Conservation (phyloP, 2,888 invertebrate species). For the Helicoverpa assulta region DNA sequence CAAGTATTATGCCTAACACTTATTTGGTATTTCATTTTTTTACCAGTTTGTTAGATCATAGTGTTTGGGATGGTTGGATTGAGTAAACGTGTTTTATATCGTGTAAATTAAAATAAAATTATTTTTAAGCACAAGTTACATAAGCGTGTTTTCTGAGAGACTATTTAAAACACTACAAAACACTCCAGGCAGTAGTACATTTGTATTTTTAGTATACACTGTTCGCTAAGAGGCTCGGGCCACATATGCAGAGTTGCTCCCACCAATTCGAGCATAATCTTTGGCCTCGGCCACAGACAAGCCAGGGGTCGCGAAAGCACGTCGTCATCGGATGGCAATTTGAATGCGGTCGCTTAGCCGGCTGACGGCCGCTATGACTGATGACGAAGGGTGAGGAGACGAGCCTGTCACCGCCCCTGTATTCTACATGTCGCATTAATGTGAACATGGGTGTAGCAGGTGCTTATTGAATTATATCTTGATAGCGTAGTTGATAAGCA, state of each 20-base stretch:
- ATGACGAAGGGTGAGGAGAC: conserved; percentile 89
- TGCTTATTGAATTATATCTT: conserved; percentile 67
- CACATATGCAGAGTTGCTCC: conserved; percentile 42
- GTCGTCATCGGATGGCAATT: conserved; percentile 89
- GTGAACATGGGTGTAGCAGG: conserved; percentile 77
- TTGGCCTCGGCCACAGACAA: conserved; percentile 79
- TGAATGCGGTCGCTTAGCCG: conserved; percentile 90
- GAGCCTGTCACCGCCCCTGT: conserved; percentile 83
- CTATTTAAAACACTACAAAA: too few relatives aligned
- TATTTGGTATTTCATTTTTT: too few relatives aligned
- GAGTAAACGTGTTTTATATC: too few relatives aligned
- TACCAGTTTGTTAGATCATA: too few relatives aligned
- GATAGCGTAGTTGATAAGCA: conserved; percentile 47
- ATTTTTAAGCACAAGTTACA: too few relatives aligned
- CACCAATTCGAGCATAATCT: conserved; percentile 49
- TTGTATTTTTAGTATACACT: not conserved
- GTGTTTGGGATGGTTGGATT: too few relatives aligned
- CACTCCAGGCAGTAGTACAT: not conserved
- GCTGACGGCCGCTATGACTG: conserved; percentile 87
- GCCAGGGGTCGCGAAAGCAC: conserved; percentile 88
- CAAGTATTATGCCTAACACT: conserved; percentile 33
- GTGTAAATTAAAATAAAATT: too few relatives aligned
- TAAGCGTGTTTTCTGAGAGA: not conserved
- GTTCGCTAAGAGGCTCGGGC: not conserved
- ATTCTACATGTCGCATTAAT: conserved; percentile 82